phyloP scores from a whole-genome alignment of 2,797 vertebrate genomes.

The Aplochiton taeniatus region DNA sequence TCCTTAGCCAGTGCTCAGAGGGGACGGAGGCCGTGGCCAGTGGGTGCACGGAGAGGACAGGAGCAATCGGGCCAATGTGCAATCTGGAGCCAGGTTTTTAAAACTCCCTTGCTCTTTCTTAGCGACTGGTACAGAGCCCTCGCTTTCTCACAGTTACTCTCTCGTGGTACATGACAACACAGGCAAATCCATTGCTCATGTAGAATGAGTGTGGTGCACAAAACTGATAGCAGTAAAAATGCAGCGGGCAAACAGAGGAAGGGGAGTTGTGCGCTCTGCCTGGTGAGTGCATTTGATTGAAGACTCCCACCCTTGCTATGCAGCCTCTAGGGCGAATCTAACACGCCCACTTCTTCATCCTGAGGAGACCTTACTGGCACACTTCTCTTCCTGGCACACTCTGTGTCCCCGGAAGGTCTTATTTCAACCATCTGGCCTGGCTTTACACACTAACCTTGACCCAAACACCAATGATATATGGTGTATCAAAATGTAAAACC shows the following conservation, averaged over 20 bases:
- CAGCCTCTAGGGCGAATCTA: conserved; percentile 21
- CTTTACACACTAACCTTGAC: conserved; percentile 23
- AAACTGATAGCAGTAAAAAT: conserved; percentile 12
- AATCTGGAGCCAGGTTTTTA: conserved; percentile 48
- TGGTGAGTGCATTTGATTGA: conserved; percentile 15
- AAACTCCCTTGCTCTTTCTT: conserved; percentile 40
- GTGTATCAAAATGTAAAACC: not conserved
- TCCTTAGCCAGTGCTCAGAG: conserved; percentile 52
- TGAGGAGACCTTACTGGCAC: conserved; percentile 35
- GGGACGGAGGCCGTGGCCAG: conserved; percentile 50
- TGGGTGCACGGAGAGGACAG: conserved; percentile 19
- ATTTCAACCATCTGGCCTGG: conserved; percentile 46
- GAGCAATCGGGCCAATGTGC: conserved; percentile 39
- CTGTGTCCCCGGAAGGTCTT: conserved; percentile 18
- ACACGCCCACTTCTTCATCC: conserved; percentile 26
- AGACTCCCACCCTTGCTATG: not conserved
- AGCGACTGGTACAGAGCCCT: conserved; percentile 16
- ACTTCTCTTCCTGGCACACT: conserved; percentile 30
- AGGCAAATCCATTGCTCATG: not conserved
- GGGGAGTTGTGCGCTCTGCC: conserved; percentile 11
- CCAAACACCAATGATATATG: conserved; percentile 16
- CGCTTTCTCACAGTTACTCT: conserved; percentile 23
- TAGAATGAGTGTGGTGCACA: not conserved
- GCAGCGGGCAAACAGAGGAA: conserved; percentile 21
- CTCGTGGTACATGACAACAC: conserved; percentile 20